Base-by-base conservation (phyloP, 2,797 vertebrate genomes). In the Cacajao melanocephalus region DNA sequence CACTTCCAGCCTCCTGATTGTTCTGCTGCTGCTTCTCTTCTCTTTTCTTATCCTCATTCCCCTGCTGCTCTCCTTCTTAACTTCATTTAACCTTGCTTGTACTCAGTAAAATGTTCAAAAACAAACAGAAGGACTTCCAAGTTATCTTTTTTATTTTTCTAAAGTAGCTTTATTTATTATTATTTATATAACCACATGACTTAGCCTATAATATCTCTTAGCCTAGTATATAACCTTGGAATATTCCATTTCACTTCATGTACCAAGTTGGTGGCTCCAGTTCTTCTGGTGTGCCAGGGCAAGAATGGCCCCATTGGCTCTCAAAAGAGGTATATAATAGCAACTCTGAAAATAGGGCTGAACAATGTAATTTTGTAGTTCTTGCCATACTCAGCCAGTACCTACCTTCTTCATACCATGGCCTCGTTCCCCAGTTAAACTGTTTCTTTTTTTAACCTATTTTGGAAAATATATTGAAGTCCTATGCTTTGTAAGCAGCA, bases 401-500 rank as follows among this genome's bases (percentile, higher is more conserved):
- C 44, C 33, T 33, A n/a, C 79, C 86, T 87, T 90, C 81, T 58
- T 61, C 76, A 78, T 30, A 41, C 30, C 8, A 15, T 52, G 84
- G 7, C 84, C 75, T 58, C 81, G 85, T 93, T 26, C 41, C 58
- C 70, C 75, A n/a, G 67, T 28, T 76, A 46, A 91, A 79, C 64
- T 58, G 39, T 46, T 76, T 79, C 5, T 57, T 84, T 57, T 87
- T 73, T 52, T 30, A 84, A 57, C 41, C n/a, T 70, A 83, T 39
- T 89, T 86, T 92, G 75, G 46, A 83, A 96, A 83, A 33, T 61
- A 28, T 72, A 30, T 87, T 72, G 80, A 64, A 96, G 50, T 88
- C 19, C 41, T 79, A 0, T 83, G 14, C 15, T 94, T 93, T 94
- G 39, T 84, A 82, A 97, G 57, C 50, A 85, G 50, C 30, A 48